Evolutionary conservation across 1,140 invertebrate genomes (phyloP), one percentile per base, ranked within the genome.

Genomic region (Hycleus cichorii): DNA sequence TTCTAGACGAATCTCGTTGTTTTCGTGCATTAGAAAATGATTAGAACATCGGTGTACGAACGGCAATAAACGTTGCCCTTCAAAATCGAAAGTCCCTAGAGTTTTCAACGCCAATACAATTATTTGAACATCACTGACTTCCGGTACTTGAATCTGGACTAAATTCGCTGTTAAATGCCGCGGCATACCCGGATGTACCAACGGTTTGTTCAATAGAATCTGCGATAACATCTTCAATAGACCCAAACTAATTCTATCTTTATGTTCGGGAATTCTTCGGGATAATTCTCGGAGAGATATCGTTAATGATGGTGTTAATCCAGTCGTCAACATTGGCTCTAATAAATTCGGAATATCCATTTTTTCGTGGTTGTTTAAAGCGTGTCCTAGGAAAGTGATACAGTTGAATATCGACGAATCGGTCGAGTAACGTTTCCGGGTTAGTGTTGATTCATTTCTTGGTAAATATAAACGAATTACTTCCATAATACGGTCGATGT

Each of bases 81-180:
- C 91, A 77, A 99, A 99, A 72, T 98, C 91, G 73, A 99, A 99
- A 3, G 86, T 93, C 2, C 95, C 95, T 1, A 99, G 80, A 3
- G 96, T 98, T 69, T 90, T 84, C 2, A 99, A 75, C 1, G 96
- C 97, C 10, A 99, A 75, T 2, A 97, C 93, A 47, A 94, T 89
- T 49, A 87, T 92, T 7, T 85, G 78, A 3, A 89, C 84, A 71
- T 97, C 93, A 32, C 81, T 80, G 24, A 74, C 72, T 62, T 85
- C 82, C 49, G 78, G 69, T 3, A 50, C 50, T 68, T 65, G 39
- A 70, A 69, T 57, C 51, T 63, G 72, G 60, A 77, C 72, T 56
- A 74, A 73, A 59, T 75, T 80, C 6, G 62, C 32, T 10, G 63
- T 49, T 25, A 72, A 45, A 52, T 74, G 69, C 65, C 81, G 80